A percentile compares a stretch with the other conserved stretches of the same genome.
Evolutionary conservation across 2,113 vertebrate species (phyloP).

Genomic region (Triplophysa dalaica): DNA sequence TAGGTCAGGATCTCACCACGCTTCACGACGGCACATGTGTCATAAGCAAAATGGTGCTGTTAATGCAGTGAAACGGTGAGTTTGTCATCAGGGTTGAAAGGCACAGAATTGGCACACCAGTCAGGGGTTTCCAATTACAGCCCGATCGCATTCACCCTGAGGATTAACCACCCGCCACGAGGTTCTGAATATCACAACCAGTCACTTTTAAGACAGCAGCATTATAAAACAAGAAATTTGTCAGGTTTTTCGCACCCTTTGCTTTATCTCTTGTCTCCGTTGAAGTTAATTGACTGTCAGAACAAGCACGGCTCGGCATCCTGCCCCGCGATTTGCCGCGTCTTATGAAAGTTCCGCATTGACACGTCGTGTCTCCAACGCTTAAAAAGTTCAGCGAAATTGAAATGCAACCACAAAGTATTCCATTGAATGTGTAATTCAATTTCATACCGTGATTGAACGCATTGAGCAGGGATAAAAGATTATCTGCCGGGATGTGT

Average conservation of each 20-base stretch:
- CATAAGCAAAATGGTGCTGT: slow-evolving; percentile 58
- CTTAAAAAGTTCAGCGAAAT: slow-evolving; percentile 31
- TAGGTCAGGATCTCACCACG: slow-evolving; percentile 62
- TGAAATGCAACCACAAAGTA: slow-evolving; percentile 23
- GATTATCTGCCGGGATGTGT: slow-evolving; percentile 39
- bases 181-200: slow-evolving; percentile 55
- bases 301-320: slow-evolving; percentile 54
- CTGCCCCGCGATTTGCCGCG: neutral
- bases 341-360: slow-evolving; percentile 23
- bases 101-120: slow-evolving; percentile 56
- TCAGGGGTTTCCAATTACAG: slow-evolving; percentile 65
- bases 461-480: neutral
- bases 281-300: slow-evolving; percentile 63
- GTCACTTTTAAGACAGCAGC: slow-evolving; percentile 51
- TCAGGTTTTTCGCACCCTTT: slow-evolving; percentile 26
- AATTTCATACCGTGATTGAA: slow-evolving; percentile 46
- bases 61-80: slow-evolving; percentile 65
- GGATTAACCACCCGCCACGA: slow-evolving; percentile 71
- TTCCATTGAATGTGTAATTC: slow-evolving; percentile 43
- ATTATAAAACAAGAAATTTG: slow-evolving; percentile 24
- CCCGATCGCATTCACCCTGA: slow-evolving; percentile 53
- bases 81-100: slow-evolving; percentile 61
- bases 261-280: slow-evolving; percentile 54
- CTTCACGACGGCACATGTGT: slow-evolving; percentile 56
- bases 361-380: slow-evolving; percentile 20